A percentile compares a stretch with the other conserved stretches of the same genome.
phyloP scores from a whole-genome alignment of 2,888 invertebrate genomes.

The Phytoseiulus persimilis region DNA sequence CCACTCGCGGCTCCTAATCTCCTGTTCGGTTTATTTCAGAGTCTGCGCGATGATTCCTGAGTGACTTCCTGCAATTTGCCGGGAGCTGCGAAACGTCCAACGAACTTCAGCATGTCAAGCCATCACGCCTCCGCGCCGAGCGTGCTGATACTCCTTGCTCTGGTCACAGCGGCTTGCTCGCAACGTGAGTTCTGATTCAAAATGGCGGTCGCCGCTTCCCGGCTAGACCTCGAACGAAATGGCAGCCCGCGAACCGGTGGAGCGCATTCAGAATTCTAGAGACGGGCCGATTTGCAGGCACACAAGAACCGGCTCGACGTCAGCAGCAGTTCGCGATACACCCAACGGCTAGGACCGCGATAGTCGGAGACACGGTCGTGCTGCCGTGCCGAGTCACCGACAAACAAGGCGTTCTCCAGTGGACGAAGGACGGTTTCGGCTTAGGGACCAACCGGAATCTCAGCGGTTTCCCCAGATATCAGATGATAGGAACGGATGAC shows the following conservation, averaged over 20 bases:
- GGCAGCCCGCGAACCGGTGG: no score
- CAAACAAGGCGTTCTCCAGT: constrained; percentile 80
- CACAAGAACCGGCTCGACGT: constrained; percentile 38
- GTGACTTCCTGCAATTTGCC: not conserved
- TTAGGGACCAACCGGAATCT: constrained; percentile 81
- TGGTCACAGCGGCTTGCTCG: not conserved
- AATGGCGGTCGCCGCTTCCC: no score
- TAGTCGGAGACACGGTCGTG: constrained; percentile 76
- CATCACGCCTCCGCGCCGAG: not conserved
- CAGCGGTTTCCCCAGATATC: constrained; percentile 82
- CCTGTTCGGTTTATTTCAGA: not conserved
- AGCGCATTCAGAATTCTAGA: not conserved
- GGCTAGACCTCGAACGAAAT: not conserved
- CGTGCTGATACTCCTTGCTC: not conserved
- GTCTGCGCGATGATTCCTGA: not conserved
- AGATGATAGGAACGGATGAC: constrained; percentile 90
- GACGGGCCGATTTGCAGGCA: not conserved
- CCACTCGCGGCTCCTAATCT: not conserved
- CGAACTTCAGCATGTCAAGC: not conserved
- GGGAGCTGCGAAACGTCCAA: not conserved
- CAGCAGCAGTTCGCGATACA: constrained; percentile 83
- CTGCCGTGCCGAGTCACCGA: constrained; percentile 79
- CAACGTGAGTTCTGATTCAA: not conserved
- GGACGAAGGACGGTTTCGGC: constrained; percentile 95
- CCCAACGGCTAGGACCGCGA: constrained; percentile 80